phyloP scores from a whole-genome alignment of 1,140 invertebrate species.

The Papilio dardanus region DNA sequence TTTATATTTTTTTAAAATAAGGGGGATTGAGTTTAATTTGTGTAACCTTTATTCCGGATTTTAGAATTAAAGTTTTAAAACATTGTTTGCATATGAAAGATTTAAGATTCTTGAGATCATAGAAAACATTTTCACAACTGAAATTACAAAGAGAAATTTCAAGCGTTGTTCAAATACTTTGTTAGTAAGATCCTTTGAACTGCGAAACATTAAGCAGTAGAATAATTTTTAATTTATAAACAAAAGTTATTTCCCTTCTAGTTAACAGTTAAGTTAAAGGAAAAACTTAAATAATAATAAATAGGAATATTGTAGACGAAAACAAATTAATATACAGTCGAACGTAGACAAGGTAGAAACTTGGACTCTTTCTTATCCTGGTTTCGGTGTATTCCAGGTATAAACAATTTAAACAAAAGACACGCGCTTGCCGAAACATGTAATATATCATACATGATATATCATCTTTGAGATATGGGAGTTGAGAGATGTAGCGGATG shows the following conservation, averaged over 20 bases:
- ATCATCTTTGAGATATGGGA: background rate
- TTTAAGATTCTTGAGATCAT: background rate
- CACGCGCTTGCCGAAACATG: background rate
- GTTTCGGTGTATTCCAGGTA: background rate
- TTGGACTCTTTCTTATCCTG: too few relatives aligned
- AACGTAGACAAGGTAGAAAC: too few relatives aligned
- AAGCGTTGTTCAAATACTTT: background rate
- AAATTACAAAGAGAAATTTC: constrained; percentile 15
- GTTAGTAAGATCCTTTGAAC: background rate
- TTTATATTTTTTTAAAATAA: too few relatives aligned
- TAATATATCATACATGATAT: background rate
- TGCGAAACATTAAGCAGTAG: background rate
- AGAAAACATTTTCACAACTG: background rate
- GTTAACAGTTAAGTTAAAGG: background rate
- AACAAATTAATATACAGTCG: too few relatives aligned
- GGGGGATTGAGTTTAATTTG: background rate
- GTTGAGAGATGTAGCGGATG: constrained; percentile 17
- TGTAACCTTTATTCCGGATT: background rate
- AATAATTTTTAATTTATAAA: background rate
- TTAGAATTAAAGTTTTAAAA: background rate
- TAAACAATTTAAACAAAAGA: background rate
- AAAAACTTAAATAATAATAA: background rate
- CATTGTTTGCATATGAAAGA: background rate
- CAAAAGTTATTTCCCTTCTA: background rate
- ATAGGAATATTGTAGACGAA: background rate